Base-by-base conservation (phyloP, 2,797 vertebrate species). In the Sebastes trivittatus region DNA sequence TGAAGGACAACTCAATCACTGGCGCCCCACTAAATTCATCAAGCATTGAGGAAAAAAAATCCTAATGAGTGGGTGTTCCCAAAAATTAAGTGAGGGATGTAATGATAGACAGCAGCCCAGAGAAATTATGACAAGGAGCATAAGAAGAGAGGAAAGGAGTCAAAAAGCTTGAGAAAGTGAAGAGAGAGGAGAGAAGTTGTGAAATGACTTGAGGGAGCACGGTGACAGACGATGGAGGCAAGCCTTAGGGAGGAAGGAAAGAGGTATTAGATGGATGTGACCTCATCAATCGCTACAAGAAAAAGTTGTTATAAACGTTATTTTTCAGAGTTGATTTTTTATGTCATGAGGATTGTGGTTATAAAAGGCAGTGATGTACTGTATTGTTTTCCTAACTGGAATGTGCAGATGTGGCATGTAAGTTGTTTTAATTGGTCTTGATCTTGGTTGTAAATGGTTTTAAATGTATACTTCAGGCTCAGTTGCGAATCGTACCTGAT, bases 231-330 rank as follows among this genome's bases (percentile, higher is more conserved):
- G 81, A 89, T 73, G 60, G 77, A 64, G 61, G 20, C 32, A 73
- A 56, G 77, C 80, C 77, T 80, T 66, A 63, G 61, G 79, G 82
- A 79, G 63, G 74, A 86, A 74, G 25, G 49, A 82, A 75, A 58
- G 77, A 58, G 34, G 46, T 69, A 87, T 80, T 83, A 71, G 74
- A 82, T 77, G 36, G 58, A 82, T 84, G 25, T 83, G 78, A 88
- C 85, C 80, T 85, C 91, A 85, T 92, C 72, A 78, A 32, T 86
- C 14, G 36, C 64, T 73, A 79, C 86, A 71, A 81, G 76, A 75
- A 83, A 73, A 73, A 34, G 52, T 67, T 86, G 71, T 82, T 72
- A 62, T 62, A 70, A 71, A 84, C 4, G 18, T 79, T 82, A 69
- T 79, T 81, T 83, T 79, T 75, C 52, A 61, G 42, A 62, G 61